phyloP scores from a whole-genome alignment of 2,888 invertebrate species.

The Clivina fossor region DNA sequence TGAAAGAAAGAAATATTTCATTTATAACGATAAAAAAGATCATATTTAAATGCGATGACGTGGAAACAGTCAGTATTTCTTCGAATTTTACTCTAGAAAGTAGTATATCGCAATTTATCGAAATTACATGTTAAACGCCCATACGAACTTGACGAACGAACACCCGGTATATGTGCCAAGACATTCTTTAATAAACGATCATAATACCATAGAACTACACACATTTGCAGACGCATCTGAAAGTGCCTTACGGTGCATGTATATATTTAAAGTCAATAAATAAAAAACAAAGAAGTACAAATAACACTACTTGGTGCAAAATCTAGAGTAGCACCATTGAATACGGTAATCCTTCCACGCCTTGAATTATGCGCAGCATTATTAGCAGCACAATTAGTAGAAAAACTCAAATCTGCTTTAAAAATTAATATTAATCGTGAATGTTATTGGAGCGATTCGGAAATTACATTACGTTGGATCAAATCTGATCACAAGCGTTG shows the following conservation, averaged over 20 bases:
- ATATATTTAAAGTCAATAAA: slow-evolving; percentile 35
- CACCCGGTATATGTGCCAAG: no score
- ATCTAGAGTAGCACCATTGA: slow-evolving; percentile 40
- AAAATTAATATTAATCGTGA: slow-evolving; percentile 17
- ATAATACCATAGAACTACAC: slow-evolving; percentile 32
- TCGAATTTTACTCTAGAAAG: no score
- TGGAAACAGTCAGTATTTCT: no score
- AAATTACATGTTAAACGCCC: no score
- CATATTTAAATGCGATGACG: no score
- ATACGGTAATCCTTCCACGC: slow-evolving; percentile 40
- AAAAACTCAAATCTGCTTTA: slow-evolving; percentile 20
- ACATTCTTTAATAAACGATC: background rate
- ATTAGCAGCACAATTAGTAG: slow-evolving; percentile 38
- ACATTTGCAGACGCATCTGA: no score
- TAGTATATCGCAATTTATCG: no score
- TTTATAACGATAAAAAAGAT: no score
- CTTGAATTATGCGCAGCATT: slow-evolving; percentile 44
- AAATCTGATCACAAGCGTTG: slow-evolving; percentile 32
- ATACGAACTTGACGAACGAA: no score
- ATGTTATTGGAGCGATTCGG: slow-evolving; percentile 43
- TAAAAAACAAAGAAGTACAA: slow-evolving; percentile 3
- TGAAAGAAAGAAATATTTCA: no score
- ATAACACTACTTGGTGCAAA: slow-evolving; percentile 36
- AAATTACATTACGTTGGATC: slow-evolving; percentile 44
- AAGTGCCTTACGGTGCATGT: slow-evolving; percentile 38